Evolutionary conservation across 2,888 invertebrate species (phyloP), one percentile per base, ranked within the genome.

Genomic region (Andricus curvator): DNA sequence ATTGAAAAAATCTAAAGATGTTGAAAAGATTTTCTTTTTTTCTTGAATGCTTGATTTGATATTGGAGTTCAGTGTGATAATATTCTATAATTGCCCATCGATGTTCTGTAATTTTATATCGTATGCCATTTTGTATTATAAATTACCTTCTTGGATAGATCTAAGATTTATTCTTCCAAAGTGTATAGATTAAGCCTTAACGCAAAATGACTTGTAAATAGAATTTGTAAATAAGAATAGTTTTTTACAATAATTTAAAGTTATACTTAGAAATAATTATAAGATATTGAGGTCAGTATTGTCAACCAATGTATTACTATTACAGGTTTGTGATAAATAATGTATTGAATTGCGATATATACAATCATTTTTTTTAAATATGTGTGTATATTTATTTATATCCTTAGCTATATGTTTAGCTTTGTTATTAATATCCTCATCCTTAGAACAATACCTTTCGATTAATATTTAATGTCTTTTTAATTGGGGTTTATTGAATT

Each of bases 311-410:
- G 85, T 85, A 76, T 79, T 88, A 88, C 86, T 88, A 87, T 89
- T 88, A 89, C 84, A 85, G 84, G 85, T 91, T 91, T 91, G 90
- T 91, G 91, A 91, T 91, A 91, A 89, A 85, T 86, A 84, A 79
- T 88, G 87, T 88, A 56, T 74, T 74, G 17, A 56, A 60, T 56
- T 56, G 13, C 44, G 33, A 77, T 77, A 64, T 44, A 62, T 66
- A 29, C 48, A 48, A 65, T 48, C 9, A 64, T n/a, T 78, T 78
- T 33, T 64, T 29, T 37, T 6, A 25, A 66, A 66, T 51, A 13
- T 29, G 11, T 77, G 5, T 77, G 5, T 44, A 17, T 29, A 48
- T 60, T 77, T 22, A 8, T 60, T 22, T 60, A 4, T 22, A 60
- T 60, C 22, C 11, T 22, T 22, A 60, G 4, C 13, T 48, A 5